phyloP scores from a whole-genome alignment of 2,888 invertebrate genomes.

The Steinernema scapterisci region DNA sequence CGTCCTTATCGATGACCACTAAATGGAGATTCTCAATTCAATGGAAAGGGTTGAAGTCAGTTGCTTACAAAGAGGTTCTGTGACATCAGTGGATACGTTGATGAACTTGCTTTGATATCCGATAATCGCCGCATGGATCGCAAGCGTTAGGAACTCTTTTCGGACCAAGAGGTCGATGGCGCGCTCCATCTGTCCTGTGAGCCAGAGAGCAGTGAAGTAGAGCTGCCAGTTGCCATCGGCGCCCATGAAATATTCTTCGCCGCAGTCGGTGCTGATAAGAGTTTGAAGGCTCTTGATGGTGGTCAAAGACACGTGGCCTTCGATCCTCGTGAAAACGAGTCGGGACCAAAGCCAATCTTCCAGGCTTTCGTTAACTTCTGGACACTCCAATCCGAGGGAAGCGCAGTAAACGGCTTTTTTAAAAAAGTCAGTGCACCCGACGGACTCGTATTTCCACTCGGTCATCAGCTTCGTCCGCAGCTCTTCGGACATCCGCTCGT shows the following conservation, averaged over 20 bases:
- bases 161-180: conserved; percentile 58
- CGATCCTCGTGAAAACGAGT: conserved; percentile 54
- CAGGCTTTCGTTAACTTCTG: conserved; percentile 52
- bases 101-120: conserved; percentile 53
- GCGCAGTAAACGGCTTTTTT: conserved; percentile 60
- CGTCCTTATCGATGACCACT: conserved; percentile 54
- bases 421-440: conserved; percentile 51
- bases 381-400: conserved; percentile 56
- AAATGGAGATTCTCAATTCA: conserved; percentile 25
- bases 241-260: conserved; percentile 63
- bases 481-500: conserved; percentile 38
- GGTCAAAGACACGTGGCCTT: conserved; percentile 50
- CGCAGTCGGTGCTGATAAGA: conserved; percentile 59
- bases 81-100: conserved; percentile 45
- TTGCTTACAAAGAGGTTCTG: conserved; percentile 38
- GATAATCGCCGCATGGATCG: conserved; percentile 62
- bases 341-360: conserved; percentile 67
- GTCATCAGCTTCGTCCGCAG: conserved; percentile 56
- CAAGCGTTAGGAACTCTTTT: conserved; percentile 46
- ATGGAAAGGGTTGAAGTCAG: background rate
- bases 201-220: conserved; percentile 61
- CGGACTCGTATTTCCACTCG: conserved; percentile 62
- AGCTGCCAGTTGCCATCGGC: conserved; percentile 53
- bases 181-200: conserved; percentile 63
- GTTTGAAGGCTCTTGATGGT: conserved; percentile 61